Evolutionary conservation across 1,140 invertebrate genomes (phyloP), one percentile per base, ranked within the genome.

Genomic region (Globodera ellingtonae): DNA sequence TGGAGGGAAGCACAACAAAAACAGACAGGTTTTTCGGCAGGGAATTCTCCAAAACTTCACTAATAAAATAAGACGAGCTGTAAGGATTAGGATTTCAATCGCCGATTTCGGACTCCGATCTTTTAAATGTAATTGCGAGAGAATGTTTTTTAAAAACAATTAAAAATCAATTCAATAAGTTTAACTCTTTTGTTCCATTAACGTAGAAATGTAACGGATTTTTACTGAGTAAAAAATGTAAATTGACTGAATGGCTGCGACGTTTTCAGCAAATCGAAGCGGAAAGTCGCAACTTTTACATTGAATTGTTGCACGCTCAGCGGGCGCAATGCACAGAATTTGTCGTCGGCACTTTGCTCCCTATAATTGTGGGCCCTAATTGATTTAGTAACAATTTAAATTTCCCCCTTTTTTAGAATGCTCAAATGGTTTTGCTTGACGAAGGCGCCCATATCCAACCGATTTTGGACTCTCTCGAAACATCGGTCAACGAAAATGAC

Each of bases 391-490:
- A n/a, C 21, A 78, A 50, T 24, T 74, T 50, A 0, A 47, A 35
- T 62, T 6, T 56, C 13, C 4, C 7, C 47, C 35, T 56, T 75
- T 10, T 84, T 75, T 47, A 84, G 83, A 78, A 81, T 24, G 75
- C 71, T 44, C 52, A 84, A 67, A 47, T 84, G 24, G 62, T 75
- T 46, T 50, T 84, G 15, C 62, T 84, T 4, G 84, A 86, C 13
- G 84, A 84, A 70, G 85, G 85, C 50, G 70, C 72, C 47, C 84
- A 83, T 59, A 73, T 84, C 9, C 75, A 74, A 35, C 50, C 77
- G 59, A 71, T 86, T 9, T 56, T 69, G n/a, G 84, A 84, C 24
- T 72, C 84, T 0, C 46, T 84, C 62, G 72, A 84, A 50, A 18
- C 18, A 6, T 70, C 66, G 21, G n/a, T 83, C 18, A 73, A 75